Percentiles rank a stretch among this genome's conserved stretches.
Evolutionary conservation across 1,140 invertebrate species (phyloP).

Genomic region (Anadara kagoshimensis): DNA sequence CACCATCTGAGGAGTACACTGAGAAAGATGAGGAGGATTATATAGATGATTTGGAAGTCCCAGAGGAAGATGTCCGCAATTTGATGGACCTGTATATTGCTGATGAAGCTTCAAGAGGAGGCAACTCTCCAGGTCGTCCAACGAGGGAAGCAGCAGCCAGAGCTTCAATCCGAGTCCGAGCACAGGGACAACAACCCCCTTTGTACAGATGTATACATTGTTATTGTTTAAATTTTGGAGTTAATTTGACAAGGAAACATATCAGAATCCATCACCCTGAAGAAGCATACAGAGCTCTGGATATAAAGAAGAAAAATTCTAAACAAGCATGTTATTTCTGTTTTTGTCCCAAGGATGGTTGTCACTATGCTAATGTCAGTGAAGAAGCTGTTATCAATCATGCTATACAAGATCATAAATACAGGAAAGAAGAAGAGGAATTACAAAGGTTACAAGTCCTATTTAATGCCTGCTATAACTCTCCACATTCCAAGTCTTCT

Average conservation of each 20-base stretch:
- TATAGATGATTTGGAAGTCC: slow-evolving; percentile 34
- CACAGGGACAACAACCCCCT: slow-evolving; percentile 36
- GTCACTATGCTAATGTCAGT: slow-evolving; percentile 16
- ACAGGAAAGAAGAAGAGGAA: neutral
- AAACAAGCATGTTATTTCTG: slow-evolving; percentile 26
- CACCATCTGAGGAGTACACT: neutral
- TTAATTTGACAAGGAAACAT: slow-evolving; percentile 42
- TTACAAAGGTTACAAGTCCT: too few relatives aligned
- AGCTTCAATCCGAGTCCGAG: slow-evolving; percentile 35
- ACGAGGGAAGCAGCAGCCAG: slow-evolving; percentile 43
- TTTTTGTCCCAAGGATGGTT: slow-evolving; percentile 45
- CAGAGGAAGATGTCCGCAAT: slow-evolving; percentile 36
- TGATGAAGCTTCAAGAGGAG: slow-evolving; percentile 33
- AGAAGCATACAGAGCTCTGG: slow-evolving; percentile 36
- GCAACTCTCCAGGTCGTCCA: slow-evolving; percentile 34
- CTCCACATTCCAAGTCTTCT: neutral
- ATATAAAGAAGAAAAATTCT: slow-evolving; percentile 44
- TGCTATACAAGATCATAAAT: slow-evolving; percentile 40
- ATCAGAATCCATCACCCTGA: slow-evolving; percentile 33
- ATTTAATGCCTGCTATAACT: neutral
- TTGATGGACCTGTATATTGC: slow-evolving; percentile 46
- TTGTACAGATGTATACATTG: slow-evolving; percentile 51
- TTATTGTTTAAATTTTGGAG: slow-evolving; percentile 39
- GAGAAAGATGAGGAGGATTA: slow-evolving; percentile 30
- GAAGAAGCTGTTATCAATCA: slow-evolving; percentile 42